These are phyloP conservation scores for Stenoptilia bipunctidactyla DNA, from an alignment of 2,888 invertebrate genomes.

Conservation along the genomic window DNA sequence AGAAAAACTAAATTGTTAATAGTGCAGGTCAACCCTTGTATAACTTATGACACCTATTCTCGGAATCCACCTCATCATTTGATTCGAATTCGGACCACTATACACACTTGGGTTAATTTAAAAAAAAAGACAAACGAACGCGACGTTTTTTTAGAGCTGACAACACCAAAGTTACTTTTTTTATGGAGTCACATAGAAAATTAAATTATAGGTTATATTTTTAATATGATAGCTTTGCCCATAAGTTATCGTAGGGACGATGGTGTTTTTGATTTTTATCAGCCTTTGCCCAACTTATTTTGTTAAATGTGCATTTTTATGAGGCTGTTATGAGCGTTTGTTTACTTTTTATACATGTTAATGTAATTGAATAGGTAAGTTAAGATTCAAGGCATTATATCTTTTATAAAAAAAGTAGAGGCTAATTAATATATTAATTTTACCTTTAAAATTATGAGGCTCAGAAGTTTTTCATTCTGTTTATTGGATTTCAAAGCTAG, in stretches of 20 bases:
- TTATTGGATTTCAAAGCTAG: too few relatives aligned
- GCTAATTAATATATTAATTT: too few relatives aligned
- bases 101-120: slow-evolving; percentile 17
- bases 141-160: slow-evolving; percentile 50
- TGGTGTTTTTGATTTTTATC: slow-evolving; percentile 48
- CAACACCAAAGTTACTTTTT: slow-evolving; percentile 57
- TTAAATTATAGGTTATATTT: slow-evolving; percentile 70
- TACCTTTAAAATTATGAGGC: too few relatives aligned
- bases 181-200: slow-evolving; percentile 50
- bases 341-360: not conserved
- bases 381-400: too few relatives aligned
- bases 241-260: slow-evolving; percentile 51
- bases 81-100: slow-evolving; percentile 27
- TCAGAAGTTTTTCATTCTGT: too few relatives aligned
- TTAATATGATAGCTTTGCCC: slow-evolving; percentile 62
- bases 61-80: slow-evolving; percentile 46
- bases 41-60: slow-evolving; percentile 48
- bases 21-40: slow-evolving; percentile 18
- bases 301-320: slow-evolving; percentile 9
- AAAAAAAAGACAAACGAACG: slow-evolving; percentile 53
- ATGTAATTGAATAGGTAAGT: too few relatives aligned
- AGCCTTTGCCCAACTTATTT: slow-evolving; percentile 29
- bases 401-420: too few relatives aligned
- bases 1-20: too few relatives aligned
- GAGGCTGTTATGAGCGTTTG: not conserved